Base-by-base conservation (phyloP, 2,888 invertebrate species). In the Campopleginae sp. region DNA sequence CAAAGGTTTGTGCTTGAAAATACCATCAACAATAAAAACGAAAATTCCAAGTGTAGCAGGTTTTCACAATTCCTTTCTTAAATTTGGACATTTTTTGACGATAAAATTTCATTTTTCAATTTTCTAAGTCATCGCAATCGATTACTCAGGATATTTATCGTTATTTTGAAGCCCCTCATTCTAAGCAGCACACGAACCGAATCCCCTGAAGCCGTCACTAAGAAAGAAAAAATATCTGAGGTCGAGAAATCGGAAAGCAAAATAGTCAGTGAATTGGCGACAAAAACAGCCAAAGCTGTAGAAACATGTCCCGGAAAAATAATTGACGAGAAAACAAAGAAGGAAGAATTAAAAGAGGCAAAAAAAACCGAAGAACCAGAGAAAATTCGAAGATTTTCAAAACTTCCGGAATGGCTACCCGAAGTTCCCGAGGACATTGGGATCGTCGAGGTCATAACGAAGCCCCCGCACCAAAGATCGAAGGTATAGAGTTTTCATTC, bases 401-500 rank as follows among this genome's bases (percentile, higher is more conserved):
- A 89, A 92, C 71, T 95, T 94, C 95, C 94, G 85, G 83, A 90
- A 90, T 82, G 95, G 95, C 1, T 92, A 90, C 71, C 94, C 91
- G 44, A 95, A 94, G 87, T 91, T 92, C 93, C 90, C 54, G 89
- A 92, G 78, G 90, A 93, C 82, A 92, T 94, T 68, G 92, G 91
- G 81, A 87, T 94, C 65, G 92, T 95, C 38, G 88, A 94, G 88
- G 94, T 95, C 3, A 94, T 96, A 44, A 94, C 94, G 87, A 96
- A 96, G 93, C 95, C 95, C 7, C 95, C 96, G 0, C 96, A 96
- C 94, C 93, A 96, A 88, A 93, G 95, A 86, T 96, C 96, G 12
- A 96, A 96, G 94, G 96, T 96, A 92, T 87, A 4, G 4, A 33
- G 6, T 5, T 2, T 33, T 33, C 33, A 33, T 33, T 33, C 33